Evolutionary conservation across 2,797 vertebrate genomes (phyloP).

Genomic region (Crenuchus spilurus): DNA sequence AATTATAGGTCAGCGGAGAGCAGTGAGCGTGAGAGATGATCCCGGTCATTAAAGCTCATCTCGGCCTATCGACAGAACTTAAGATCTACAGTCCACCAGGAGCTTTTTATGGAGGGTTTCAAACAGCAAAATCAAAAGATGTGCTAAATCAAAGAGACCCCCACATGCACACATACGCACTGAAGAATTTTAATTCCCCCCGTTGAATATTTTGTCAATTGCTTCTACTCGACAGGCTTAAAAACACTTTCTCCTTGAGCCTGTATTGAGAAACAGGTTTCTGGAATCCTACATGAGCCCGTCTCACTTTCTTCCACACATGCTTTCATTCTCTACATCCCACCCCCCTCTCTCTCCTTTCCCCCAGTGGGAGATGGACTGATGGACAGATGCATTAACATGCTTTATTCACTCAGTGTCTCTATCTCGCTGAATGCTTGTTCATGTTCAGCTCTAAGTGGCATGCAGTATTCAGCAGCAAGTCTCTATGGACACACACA

Average conservation of each 20-base stretch:
- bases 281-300: background rate
- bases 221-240: no score
- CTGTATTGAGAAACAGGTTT: background rate
- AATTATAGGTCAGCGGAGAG: constrained; percentile 31
- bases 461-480: constrained; percentile 78
- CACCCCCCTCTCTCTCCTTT: constrained; percentile 62
- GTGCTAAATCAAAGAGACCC: constrained; percentile 13
- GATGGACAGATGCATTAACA: constrained; percentile 51
- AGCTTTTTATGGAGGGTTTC: constrained; percentile 4
- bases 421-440: constrained; percentile 56
- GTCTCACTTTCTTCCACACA: constrained; percentile 1
- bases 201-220: background rate
- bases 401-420: constrained; percentile 50
- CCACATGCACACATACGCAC: constrained; percentile 26
- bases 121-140: constrained; percentile 1
- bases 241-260: background rate
- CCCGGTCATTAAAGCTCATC: background rate
- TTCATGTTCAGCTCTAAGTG: constrained; percentile 75
- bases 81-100: background rate
- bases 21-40: background rate
- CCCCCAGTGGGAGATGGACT: constrained; percentile 57
- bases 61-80: background rate
- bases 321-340: constrained; percentile 31
- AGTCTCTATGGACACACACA: constrained; percentile 8
- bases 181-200: background rate